Evolutionary conservation across 2,888 invertebrate species (phyloP).

Genomic region (Agriotes lineatus): DNA sequence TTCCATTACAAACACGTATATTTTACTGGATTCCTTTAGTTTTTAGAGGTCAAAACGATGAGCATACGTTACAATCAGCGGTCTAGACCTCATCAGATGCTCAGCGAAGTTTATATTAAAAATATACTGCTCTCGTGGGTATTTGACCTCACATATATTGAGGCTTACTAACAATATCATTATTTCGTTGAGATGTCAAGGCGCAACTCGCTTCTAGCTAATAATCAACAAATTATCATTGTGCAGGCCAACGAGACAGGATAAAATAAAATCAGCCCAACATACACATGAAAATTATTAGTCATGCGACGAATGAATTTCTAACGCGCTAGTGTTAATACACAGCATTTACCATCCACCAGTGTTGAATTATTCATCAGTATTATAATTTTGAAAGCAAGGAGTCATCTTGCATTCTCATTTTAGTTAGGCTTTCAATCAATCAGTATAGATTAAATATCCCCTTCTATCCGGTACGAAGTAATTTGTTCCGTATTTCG

Average conservation of each 20-base stretch:
- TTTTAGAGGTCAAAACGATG: not conserved
- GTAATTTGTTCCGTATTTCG: too few relatives aligned
- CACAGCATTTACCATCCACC: not conserved
- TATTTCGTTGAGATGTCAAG: slow-evolving; percentile 11
- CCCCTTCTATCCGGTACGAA: too few relatives aligned
- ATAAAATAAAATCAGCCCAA: not conserved
- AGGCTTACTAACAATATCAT: slow-evolving; percentile 5
- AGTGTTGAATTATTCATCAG: slow-evolving; percentile 1
- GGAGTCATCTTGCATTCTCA: too few relatives aligned
- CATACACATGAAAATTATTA: not conserved
- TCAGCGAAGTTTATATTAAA: slow-evolving; percentile 3
- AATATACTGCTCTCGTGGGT: slow-evolving; percentile 9
- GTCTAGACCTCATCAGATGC: slow-evolving; percentile 22
- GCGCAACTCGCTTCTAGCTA: not conserved
- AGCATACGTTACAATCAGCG: slow-evolving; percentile 1
- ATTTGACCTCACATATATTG: slow-evolving; percentile 19
- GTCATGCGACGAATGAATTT: not conserved
- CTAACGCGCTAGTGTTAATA: not conserved
- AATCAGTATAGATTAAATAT: too few relatives aligned
- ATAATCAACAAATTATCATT: not conserved
- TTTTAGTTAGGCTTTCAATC: too few relatives aligned
- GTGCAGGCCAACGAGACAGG: not conserved
- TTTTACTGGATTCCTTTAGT: not conserved
- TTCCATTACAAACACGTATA: too few relatives aligned
- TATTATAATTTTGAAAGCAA: too few relatives aligned